phyloP scores from a whole-genome alignment of 1,140 invertebrate species.

The Akabosia matsudoensis region DNA sequence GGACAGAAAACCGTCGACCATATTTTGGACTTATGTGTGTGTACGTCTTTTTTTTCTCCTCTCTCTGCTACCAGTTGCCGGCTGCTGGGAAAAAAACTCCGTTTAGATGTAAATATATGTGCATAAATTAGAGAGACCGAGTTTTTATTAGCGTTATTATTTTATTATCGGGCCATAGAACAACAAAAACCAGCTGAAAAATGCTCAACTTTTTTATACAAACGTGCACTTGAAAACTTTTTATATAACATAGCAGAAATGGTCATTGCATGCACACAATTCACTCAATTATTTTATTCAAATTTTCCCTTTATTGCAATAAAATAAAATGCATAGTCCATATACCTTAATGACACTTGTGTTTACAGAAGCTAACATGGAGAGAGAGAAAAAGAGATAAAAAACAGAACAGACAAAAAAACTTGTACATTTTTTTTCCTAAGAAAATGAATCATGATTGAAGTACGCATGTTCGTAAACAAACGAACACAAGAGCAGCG shows the following conservation, averaged over 20 bases:
- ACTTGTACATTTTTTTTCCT: neutral
- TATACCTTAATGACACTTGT: too few species aligned
- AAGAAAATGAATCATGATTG: neutral
- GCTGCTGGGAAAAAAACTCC: conserved; percentile 31
- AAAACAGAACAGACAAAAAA: neutral
- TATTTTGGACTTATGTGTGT: too few species aligned
- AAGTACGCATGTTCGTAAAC: neutral
- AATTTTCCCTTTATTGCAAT: neutral
- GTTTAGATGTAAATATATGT: conserved; percentile 47
- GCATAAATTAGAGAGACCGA: conserved; percentile 46
- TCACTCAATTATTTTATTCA: neutral
- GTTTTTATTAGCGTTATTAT: conserved; percentile 42
- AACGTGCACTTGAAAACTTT: too few species aligned
- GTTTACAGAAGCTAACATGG: too few species aligned
- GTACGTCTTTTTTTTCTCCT: neutral
- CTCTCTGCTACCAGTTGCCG: neutral
- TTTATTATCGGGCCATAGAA: conserved; percentile 32
- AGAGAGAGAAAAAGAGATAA: neutral
- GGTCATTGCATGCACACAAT: neutral
- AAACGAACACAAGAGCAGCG: neutral
- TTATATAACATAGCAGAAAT: too few species aligned
- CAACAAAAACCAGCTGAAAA: neutral
- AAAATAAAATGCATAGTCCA: neutral
- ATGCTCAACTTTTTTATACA: neutral
- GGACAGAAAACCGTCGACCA: too few species aligned